These are phyloP conservation scores for Calliscelio sp. DNA, from an alignment of 2,888 invertebrate species.

Conservation along the genomic window DNA sequence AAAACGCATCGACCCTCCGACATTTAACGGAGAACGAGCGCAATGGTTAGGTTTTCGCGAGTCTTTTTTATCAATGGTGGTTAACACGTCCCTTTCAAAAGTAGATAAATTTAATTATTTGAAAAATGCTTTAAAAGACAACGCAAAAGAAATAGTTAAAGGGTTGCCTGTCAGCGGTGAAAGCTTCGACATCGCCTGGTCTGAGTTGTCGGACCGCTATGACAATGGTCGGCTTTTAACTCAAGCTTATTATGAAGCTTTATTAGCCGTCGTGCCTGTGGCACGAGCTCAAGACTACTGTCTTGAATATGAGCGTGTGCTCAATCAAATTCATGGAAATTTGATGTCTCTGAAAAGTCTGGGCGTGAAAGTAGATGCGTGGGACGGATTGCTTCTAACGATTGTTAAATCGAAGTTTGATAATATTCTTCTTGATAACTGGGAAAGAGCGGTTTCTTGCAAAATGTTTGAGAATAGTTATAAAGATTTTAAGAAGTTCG, in stretches of 20 bases:
- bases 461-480: neutral
- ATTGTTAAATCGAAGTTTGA: neutral
- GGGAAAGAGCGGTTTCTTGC: neutral
- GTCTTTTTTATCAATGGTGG: neutral
- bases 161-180: too few species aligned
- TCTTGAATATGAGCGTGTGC: too few species aligned
- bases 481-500: neutral
- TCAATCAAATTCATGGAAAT: too few species aligned
- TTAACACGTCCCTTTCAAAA: constrained; percentile 11
- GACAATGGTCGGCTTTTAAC: too few species aligned
- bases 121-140: neutral
- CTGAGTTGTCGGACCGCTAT: too few species aligned
- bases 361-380: too few species aligned
- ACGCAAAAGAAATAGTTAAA: too few species aligned
- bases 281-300: too few species aligned
- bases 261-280: too few species aligned
- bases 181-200: too few species aligned
- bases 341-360: too few species aligned
- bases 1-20: neutral
- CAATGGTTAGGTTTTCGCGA: neutral
- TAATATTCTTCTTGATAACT: neutral
- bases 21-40: neutral
- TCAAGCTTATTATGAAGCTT: too few species aligned
- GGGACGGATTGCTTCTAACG: neutral
- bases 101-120: constrained; percentile 29